Evolutionary conservation across 2,113 vertebrate species (phyloP), one percentile per base, ranked within the genome.

Genomic region (Gopherus flavomarginatus): DNA sequence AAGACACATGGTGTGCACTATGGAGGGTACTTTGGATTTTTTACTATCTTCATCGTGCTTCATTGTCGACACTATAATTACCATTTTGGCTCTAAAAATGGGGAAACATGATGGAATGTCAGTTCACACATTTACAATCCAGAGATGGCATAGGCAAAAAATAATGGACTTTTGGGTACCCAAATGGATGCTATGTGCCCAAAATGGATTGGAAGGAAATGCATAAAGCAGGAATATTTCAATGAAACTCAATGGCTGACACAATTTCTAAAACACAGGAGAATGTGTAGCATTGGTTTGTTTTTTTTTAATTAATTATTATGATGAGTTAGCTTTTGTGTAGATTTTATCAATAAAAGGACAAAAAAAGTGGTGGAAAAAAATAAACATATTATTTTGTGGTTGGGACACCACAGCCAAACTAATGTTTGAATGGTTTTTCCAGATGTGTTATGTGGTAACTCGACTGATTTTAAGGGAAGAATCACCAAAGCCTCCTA

Each of bases 341-440:
- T 98, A 98, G 97, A 98, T 98, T 98, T 98, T 98, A 98, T 98
- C 98, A 98, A 98, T 98, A 98, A 98, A 98, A 98, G 91, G 24
- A 93, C 97, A 92, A 96, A 94, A 97, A 96, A 96, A 96, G 94
- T 96, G 95, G 96, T 97, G 92, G 95, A 94, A 95, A 97, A 81
- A 97, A 98, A 98, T 98, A 98, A 98, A 98, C 69, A 96, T 96
- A 96, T 96, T 97, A 98, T 98, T 98, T 98, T 98, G 97, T 96
- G 97, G 97, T 97, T 97, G 96, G 92, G 96, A 98, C 77, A 89
- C 97, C 97, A 98, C 97, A 98, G 78, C 35, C 93, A 95, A 95
- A 69, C 47, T 92, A 50, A 83, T 87, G 87, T 89, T 90, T 96
- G 97, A 94, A 87, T 98, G 94, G 22, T 97, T 98, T 97, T 56